phyloP scores from a whole-genome alignment of 1,140 invertebrate genomes.

The Drosophila parvula region DNA sequence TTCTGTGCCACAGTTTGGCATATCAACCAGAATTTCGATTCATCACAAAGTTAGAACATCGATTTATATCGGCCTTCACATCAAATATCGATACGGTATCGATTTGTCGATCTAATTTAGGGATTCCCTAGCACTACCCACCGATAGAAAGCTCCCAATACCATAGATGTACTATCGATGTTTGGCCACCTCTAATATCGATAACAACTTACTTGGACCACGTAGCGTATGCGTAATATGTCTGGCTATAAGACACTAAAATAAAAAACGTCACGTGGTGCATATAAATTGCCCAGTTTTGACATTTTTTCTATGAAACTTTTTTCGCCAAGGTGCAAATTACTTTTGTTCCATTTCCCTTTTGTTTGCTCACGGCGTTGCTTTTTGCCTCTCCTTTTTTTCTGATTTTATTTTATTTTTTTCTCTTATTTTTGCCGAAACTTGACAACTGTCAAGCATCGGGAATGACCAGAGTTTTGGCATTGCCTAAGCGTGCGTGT shows the following conservation, averaged over 20 bases:
- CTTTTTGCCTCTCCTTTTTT: constrained; percentile 3
- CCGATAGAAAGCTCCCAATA: rapidly evolving
- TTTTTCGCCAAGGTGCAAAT: constrained; percentile 64
- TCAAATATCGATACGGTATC: too few relatives aligned
- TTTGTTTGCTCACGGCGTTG: constrained; percentile 21
- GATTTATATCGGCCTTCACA: too few relatives aligned
- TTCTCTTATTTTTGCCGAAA: neutral
- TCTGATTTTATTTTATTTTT: constrained; percentile 3
- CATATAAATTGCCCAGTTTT: constrained; percentile 82
- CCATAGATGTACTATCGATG: neutral
- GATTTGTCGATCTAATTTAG: too few relatives aligned
- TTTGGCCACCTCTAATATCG: neutral
- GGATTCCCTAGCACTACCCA: too few relatives aligned
- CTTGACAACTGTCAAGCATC: constrained; percentile 71
- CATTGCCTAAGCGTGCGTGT: constrained; percentile 62
- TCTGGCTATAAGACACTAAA: constrained; percentile 5
- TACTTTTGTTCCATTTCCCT: constrained; percentile 74
- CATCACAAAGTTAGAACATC: too few relatives aligned
- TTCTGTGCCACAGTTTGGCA: too few relatives aligned
- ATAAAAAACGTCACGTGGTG: constrained; percentile 51
- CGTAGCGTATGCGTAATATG: constrained; percentile 57
- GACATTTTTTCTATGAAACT: constrained; percentile 28
- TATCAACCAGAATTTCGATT: too few relatives aligned
- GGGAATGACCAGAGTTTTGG: constrained; percentile 58
- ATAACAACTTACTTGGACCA: constrained; percentile 7